Base-by-base conservation (phyloP, 2,113 vertebrate species). In the Gobio gobio region DNA sequence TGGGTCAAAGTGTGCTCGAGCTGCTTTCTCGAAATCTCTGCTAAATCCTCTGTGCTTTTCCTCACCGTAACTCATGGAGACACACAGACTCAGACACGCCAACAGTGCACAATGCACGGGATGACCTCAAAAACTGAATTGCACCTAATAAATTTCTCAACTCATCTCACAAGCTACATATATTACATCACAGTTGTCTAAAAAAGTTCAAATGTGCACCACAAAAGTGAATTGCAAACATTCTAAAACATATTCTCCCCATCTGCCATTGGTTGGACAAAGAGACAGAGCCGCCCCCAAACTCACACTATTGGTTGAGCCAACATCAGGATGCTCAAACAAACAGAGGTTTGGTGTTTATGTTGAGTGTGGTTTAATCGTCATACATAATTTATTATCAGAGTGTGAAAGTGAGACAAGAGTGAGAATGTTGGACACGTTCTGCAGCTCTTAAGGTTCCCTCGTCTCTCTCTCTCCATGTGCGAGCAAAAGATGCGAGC, bases 401-500 rank as follows among this genome's bases (percentile, higher is more conserved):
- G 16, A 45, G 61, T 51, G 63, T 81, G 63, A 68, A 68, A 68
- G 45, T 33, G 61, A 79, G 58, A 74, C 51, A 45, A 33, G 47
- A 47, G 61, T 58, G 66, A 26, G 33, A 73, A 45, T 8, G 10
- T 10, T 78, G 70, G 63, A 84, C 40, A 49, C 26, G 26, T 51
- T 81, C 16, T 33, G 61, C 16, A 26, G 45, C 43, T 22, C 36
- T 61, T 45, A 66, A 16, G 2, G 78, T 49, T 66, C 24, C 78
- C 58, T 20, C 1, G 43, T 49, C 76, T 78, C 76, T 40, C 76
- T 40, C 26, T 86, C 76, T 78, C 59, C 49, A 89, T 87, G 75
- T 85, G n/a, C 47, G 83, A 92, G 91, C 89, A 88, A 91, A 74
- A 90, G 91, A 93, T 92, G 91, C 80, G 87, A 93, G 89, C 87